Evolutionary conservation across 2,888 invertebrate genomes (phyloP), one percentile per base, ranked within the genome.

Genomic region (Lasioglossum figueresi): DNA sequence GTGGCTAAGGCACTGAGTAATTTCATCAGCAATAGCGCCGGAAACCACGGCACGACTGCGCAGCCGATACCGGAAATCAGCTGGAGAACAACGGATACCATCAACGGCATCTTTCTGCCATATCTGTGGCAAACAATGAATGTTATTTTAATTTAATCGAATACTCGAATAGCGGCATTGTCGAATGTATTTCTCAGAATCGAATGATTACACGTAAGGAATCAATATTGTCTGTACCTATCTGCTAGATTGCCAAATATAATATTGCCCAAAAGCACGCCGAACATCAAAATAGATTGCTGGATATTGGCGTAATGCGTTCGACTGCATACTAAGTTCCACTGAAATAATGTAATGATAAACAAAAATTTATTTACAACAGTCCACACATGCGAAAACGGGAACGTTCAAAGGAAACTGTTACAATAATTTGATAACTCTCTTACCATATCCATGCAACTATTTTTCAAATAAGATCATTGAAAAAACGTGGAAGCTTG

Each of bases 251-350:
- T 96, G 82, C 98, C 98, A 93, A 98, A 98, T 77, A 96, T 91
- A 95, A 98, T 96, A 92, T 97, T 97, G 74, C 98, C 98, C 75
- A 97, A 95, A 84, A 98, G 96, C 84, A 98, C 97, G 8, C 98
- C 98, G 71, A 97, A 95, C 98, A 98, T 98, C 87, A 97, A 97
- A 79, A 97, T 95, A 10, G 97, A 97, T 93, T 98, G 98, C 0
- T 97, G 97, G n/a, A 97, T 95, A 92, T 97, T 97, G 72, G 97
- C 96, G 87, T 97, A 95, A 95, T 97, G 96, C 23, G 95, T 95
- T 82, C 96, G 96, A 48, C 96, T 96, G 93, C 98, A 98, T 0
- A 97, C 96, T 72, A 98, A 96, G 93, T 97, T 96, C 97, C 97
- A 98, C 95, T 98, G 93, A 90, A 94, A 91, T 82, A 77, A 85